Conservation (phyloP, 1,140 invertebrate species). For the Nymphalis io region DNA sequence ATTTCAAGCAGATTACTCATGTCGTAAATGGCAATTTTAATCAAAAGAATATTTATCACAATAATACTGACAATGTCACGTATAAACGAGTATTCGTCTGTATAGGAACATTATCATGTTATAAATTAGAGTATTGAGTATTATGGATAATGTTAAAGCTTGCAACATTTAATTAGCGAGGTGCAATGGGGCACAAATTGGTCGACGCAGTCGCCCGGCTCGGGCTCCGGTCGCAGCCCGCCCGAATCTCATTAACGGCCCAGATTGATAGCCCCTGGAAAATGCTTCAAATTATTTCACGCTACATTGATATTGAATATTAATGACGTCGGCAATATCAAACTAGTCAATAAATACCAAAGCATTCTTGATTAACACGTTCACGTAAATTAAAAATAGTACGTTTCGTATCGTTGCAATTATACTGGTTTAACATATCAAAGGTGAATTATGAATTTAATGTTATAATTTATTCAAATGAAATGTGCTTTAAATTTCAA, state of each 20-base stretch:
- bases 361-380: slow-evolving; percentile 31
- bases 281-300: slow-evolving; percentile 75
- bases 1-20: slow-evolving; percentile 7
- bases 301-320: slow-evolving; percentile 75
- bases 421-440: slow-evolving; percentile 20
- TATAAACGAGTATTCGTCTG: neutral
- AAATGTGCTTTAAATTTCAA: neutral
- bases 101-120: neutral
- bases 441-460: slow-evolving; percentile 17
- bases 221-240: slow-evolving; percentile 35
- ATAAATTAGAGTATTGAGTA: neutral
- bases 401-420: slow-evolving; percentile 16
- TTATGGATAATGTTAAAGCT: slow-evolving; percentile 42
- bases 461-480: slow-evolving; percentile 10
- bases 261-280: slow-evolving; percentile 73
- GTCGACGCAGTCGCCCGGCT: slow-evolving; percentile 57
- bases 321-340: slow-evolving; percentile 50
- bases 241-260: slow-evolving; percentile 72
- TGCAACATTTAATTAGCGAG: slow-evolving; percentile 67
- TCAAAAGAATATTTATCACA: slow-evolving; percentile 9
- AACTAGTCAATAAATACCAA: slow-evolving; percentile 34
- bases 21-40: neutral
- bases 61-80: neutral
- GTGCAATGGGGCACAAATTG: slow-evolving; percentile 75
- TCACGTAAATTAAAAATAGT: slow-evolving; percentile 24